Conservation (phyloP, 1,140 invertebrate species). For the Calycopis cecrops region DNA sequence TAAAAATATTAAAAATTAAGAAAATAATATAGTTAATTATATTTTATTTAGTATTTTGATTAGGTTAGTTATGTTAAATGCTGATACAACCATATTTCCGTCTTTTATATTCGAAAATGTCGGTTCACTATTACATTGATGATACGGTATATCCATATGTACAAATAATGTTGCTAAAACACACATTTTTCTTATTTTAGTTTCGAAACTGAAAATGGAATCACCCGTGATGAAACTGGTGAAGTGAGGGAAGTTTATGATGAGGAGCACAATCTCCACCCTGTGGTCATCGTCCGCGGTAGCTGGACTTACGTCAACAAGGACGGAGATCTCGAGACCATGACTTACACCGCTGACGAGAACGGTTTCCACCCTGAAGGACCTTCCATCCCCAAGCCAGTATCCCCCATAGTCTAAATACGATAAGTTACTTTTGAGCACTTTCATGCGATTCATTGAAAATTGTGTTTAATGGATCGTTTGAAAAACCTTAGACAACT, state of each 20-base stretch:
- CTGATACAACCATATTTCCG: no score
- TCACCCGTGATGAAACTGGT: constrained; percentile 45
- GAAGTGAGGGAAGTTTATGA: constrained; percentile 52
- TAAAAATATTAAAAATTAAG: no score
- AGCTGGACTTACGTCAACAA: constrained; percentile 48
- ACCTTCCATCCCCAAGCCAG: constrained; percentile 47
- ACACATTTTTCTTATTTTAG: constrained; percentile 31
- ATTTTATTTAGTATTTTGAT: no score
- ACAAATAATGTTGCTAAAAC: background rate
- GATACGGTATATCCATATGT: no score
- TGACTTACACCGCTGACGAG: constrained; percentile 75
- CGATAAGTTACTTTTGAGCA: constrained; percentile 25
- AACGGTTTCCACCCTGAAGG: constrained; percentile 72
- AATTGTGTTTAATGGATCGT: no score
- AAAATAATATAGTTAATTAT: no score
- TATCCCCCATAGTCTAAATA: constrained; percentile 18
- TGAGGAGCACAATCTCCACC: constrained; percentile 63
- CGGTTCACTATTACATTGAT: no score
- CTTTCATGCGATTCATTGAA: no score
- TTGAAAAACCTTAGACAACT: no score
- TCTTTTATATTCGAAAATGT: no score
- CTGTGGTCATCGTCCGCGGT: constrained; percentile 58
- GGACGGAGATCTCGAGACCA: constrained; percentile 45
- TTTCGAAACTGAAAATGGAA: constrained; percentile 58
- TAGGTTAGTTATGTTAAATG: no score